Percentiles rank a stretch among this genome's conserved stretches.
These are phyloP conservation scores for Pediacus dermestoides DNA, from an alignment of 2,888 invertebrate genomes.

Conservation along the genomic window DNA sequence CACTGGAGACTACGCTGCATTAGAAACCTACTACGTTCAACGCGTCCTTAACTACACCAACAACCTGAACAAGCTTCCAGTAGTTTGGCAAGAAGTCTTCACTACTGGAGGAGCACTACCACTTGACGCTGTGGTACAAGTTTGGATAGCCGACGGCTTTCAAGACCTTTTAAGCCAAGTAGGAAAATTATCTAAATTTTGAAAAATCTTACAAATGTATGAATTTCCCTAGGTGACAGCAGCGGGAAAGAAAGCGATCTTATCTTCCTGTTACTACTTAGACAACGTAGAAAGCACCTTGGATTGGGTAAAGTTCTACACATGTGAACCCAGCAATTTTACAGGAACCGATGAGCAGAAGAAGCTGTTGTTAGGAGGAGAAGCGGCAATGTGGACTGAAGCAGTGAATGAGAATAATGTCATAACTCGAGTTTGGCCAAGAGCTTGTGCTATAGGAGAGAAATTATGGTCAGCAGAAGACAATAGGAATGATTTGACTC, in stretches of 20 bases:
- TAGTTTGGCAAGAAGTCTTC: constrained; percentile 88
- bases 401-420: constrained; percentile 68
- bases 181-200: too few relatives aligned
- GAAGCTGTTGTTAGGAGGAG: constrained; percentile 76
- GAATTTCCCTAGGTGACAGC: constrained; percentile 56
- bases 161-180: too few relatives aligned
- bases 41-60: constrained; percentile 55
- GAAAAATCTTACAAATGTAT: too few relatives aligned
- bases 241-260: constrained; percentile 62
- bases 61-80: constrained; percentile 51
- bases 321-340: constrained; percentile 62
- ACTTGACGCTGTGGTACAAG: constrained; percentile 70
- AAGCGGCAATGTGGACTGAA: constrained; percentile 92
- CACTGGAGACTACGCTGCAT: constrained; percentile 48
- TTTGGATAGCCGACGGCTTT: constrained; percentile 63
- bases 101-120: constrained; percentile 65
- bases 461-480: constrained; percentile 66
- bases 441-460: constrained; percentile 83
- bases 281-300: constrained; percentile 63
- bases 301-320: constrained; percentile 69
- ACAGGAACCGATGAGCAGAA: constrained; percentile 53
- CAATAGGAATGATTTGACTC: constrained; percentile 26
- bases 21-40: constrained; percentile 69
- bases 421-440: constrained; percentile 72
- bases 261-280: constrained; percentile 86